These are phyloP conservation scores for Pecten maximus DNA, from an alignment of 2,888 invertebrate genomes.

Conservation along the genomic window DNA sequence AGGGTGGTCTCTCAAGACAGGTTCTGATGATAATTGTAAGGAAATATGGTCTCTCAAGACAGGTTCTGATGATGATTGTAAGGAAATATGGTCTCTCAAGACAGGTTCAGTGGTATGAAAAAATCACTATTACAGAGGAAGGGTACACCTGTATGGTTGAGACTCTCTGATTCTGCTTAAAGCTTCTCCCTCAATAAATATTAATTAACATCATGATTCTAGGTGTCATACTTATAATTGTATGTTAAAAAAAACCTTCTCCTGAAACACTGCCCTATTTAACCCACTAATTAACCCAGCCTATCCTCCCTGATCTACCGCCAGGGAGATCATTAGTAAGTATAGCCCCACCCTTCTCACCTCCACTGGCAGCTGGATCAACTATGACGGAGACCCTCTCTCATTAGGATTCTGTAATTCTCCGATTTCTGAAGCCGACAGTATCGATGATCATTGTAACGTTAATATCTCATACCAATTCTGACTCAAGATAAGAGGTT, in stretches of 20 bases:
- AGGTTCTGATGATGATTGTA: no score
- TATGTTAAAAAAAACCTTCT: neutral
- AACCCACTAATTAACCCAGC: neutral
- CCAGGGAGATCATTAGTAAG: neutral
- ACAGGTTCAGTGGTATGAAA: neutral
- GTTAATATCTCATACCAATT: conserved; percentile 9
- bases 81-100: neutral
- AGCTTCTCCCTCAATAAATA: neutral
- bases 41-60: neutral
- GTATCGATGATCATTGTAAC: neutral
- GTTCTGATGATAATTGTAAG: neutral
- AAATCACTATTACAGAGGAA: neutral
- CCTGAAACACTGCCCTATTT: neutral
- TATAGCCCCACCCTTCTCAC: neutral
- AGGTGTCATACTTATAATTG: no score
- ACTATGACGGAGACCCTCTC: neutral
- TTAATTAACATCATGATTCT: neutral
- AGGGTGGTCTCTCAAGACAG: neutral
- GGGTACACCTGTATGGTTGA: no score
- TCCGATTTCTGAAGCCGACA: neutral
- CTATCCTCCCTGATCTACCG: neutral
- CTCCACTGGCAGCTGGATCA: neutral
- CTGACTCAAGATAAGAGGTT: neutral
- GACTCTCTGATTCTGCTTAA: no score
- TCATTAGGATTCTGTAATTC: neutral